Base-by-base conservation (phyloP, 2,797 vertebrate genomes). In the Urophycis tenuis region DNA sequence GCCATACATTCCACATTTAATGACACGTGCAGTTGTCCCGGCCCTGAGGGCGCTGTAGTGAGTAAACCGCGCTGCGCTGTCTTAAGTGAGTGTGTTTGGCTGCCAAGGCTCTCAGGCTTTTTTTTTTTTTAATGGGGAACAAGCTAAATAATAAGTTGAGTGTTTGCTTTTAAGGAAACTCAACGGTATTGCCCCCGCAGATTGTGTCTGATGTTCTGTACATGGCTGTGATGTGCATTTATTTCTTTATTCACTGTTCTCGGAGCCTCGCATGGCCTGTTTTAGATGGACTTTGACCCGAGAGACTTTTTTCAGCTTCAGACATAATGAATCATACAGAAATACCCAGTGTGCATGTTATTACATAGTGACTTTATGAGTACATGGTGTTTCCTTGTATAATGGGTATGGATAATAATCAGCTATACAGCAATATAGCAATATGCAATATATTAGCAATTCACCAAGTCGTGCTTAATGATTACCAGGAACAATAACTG, bases 1-100 rank as follows among this genome's bases (percentile, higher is more conserved):
- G 86, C 87, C 82, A 77, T 80, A 78, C 88, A 91, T 91, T 92
- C 91, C 89, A 78, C 78, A 79, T 83, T 89, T 88, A 90, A 90
- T 91, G 88, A 77, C 77, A 76, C 70, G 77, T 45, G 87, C 79
- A 84, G 53, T 25, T 84, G 74, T 85, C 84, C 69, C 80, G 81
- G 32, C 77, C 80, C 80, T 78, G 72, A 74, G 78, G 73, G 31
- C 67, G 72, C 72, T 82, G 85, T 75, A 41, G 49, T 78, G 3
- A 77, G 79, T 83, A 74, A 76, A 78, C 33, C 75, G 36, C 74
- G 53, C 83, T 69, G 10, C 49, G 29, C 49, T 53, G 53, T 60
- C 53, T 33, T 33, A 79, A 71, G 25, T 60, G 82, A 67, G n/a
- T 71, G 64, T 64, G 64, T 76, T 72, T n/a, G 78, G 10, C 71